Conservation (phyloP, 2,888 invertebrate species). For the Leptinotarsa haldemani region DNA sequence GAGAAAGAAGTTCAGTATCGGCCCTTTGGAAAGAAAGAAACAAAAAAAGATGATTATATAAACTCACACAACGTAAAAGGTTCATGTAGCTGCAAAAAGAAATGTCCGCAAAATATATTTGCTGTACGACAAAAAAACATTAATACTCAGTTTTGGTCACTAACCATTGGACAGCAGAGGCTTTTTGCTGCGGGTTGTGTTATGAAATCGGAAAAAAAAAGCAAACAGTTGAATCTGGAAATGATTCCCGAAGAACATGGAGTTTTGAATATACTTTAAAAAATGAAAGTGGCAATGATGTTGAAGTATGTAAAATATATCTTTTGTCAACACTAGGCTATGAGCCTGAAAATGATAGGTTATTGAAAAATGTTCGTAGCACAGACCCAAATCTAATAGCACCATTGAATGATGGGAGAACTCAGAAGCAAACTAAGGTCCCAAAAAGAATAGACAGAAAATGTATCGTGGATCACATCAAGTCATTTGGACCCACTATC, state of each 20-base stretch:
- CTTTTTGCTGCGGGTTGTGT: neutral
- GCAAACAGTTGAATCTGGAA: neutral
- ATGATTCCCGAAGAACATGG: neutral
- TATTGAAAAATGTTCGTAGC: neutral
- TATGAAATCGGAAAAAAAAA: neutral
- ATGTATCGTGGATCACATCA: constrained; percentile 22
- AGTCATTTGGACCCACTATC: constrained; percentile 23
- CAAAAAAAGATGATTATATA: neutral
- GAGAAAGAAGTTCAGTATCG: neutral
- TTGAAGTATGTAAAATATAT: neutral
- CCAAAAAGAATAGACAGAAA: neutral
- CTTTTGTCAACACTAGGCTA: neutral
- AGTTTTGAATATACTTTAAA: neutral
- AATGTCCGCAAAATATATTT: neutral
- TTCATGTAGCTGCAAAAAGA: neutral
- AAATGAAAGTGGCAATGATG: neutral
- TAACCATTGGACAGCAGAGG: neutral
- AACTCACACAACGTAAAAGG: neutral
- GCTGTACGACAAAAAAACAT: neutral
- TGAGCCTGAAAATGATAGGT: neutral
- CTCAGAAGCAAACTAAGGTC: too few species aligned
- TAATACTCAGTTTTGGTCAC: neutral
- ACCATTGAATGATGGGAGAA: neutral
- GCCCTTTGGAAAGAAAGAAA: neutral
- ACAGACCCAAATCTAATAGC: neutral